These are phyloP conservation scores for Rhagonycha lutea DNA, from an alignment of 2,888 invertebrate species.

Conservation along the genomic window DNA sequence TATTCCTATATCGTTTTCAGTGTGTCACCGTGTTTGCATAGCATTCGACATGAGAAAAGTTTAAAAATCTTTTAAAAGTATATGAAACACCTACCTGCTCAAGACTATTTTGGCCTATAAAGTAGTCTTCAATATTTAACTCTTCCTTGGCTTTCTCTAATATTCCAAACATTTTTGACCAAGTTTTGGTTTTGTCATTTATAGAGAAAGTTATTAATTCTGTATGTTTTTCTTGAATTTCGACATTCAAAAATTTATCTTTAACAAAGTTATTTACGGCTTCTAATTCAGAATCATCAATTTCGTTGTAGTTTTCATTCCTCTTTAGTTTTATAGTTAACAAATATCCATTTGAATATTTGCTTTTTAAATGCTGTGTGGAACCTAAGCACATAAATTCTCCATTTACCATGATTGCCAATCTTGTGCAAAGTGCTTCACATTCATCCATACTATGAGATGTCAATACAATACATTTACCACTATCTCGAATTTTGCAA, in stretches of 20 bases:
- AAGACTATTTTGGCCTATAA: constrained; percentile 78
- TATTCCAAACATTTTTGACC: constrained; percentile 77
- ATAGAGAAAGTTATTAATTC: constrained; percentile 76
- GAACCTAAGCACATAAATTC: constrained; percentile 79
- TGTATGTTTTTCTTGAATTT: constrained; percentile 70
- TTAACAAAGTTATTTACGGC: constrained; percentile 42
- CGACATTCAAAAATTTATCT: constrained; percentile 44
- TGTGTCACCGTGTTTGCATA: no score
- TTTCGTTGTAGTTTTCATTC: constrained; percentile 16
- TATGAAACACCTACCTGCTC: constrained; percentile 63
- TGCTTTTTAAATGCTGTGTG: constrained; percentile 80
- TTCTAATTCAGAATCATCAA: neutral
- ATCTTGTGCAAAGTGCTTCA: constrained; percentile 78
- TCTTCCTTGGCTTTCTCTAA: constrained; percentile 62
- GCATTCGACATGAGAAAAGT: no score
- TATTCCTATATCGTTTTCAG: no score
- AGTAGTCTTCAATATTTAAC: constrained; percentile 75
- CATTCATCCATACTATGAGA: constrained; percentile 90
- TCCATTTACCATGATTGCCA: constrained; percentile 86
- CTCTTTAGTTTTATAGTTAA: constrained; percentile 53
- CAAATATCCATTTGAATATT: constrained; percentile 68
- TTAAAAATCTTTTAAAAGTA: neutral
- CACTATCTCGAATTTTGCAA: constrained; percentile 67
- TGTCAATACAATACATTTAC: constrained; percentile 78
- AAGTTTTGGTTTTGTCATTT: constrained; percentile 61